Base-by-base conservation (phyloP, 1,140 invertebrate species). In the Calephelis nemesis region DNA sequence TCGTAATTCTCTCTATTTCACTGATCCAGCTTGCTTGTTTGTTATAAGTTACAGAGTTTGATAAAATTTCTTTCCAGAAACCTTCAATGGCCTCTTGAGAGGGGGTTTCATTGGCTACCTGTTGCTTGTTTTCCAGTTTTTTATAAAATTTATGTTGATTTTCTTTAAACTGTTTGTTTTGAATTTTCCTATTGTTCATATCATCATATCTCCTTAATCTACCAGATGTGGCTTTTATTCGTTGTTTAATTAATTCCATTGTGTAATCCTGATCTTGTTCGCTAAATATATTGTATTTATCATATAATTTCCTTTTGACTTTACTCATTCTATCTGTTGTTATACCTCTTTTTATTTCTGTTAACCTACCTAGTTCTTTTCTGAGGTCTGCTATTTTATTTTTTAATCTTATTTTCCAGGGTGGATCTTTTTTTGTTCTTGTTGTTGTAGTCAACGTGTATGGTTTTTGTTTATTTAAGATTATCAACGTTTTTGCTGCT, bases 1-100 rank as follows among this genome's bases (percentile, higher is more conserved):
- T 7, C 9, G 50, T 19, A 15, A 4, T 9, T 15, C 10, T 52
- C 9, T 52, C 39, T 66, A 71, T 54, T 45, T 73, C 62, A 47
- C 45, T 49, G 11, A 76, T 73, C 74, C 71, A 76, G 7, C 40
- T n/a, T n/a, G 71, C 74, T 10, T 69, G 42, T 60, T 58, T 69
- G 49, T 76, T 76, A 39, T 71, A 69, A 39, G 9, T 12, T 40
- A 63, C 54, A 1, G 62, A 48, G 5, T 74, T 12, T 42, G 52
- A 67, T 64, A 71, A 49, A 9, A 74, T 71, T 2, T 58, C 48
- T 42, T 39, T 54, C 73, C 69, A 69, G 19, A 71, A 74, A 1
- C 58, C 12, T 62, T 74, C 50, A 62, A 71, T 48, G 4, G 2
- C 3, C 30, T 30, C 30, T 30, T 30, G 30, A 30, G 30, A 30